These are phyloP conservation scores for Epizoanthus illoricatus DNA, from an alignment of 92 coral and sea anemone species.

Conservation along the genomic window DNA sequence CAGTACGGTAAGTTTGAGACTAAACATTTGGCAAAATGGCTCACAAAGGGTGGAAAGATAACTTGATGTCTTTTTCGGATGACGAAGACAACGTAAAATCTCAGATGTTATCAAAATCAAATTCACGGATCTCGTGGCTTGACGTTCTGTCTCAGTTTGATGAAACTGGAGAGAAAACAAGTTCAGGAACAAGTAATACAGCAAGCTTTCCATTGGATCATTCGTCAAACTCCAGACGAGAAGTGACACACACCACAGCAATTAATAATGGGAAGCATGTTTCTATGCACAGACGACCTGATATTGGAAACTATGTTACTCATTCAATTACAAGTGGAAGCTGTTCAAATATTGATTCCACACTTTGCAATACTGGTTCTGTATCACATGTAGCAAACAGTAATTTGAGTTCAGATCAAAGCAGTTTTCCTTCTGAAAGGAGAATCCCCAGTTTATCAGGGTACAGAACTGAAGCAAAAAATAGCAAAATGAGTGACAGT, in stretches of 20 bases:
- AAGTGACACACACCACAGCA: not conserved
- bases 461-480: not conserved
- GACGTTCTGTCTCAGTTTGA: slow-evolving; percentile 65
- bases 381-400: not conserved
- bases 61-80: slow-evolving; percentile 75
- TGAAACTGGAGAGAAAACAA: not conserved
- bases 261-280: not conserved
- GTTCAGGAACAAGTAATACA: not conserved
- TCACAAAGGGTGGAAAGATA: slow-evolving; percentile 32
- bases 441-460: not conserved
- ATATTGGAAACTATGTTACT: not conserved
- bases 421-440: not conserved
- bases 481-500: not conserved
- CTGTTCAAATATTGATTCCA: not conserved
- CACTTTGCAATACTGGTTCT: not conserved
- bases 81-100: slow-evolving; percentile 59
- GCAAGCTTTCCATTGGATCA: not conserved
- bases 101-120: slow-evolving; percentile 20
- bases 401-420: not conserved
- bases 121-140: slow-evolving; percentile 57
- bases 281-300: not conserved
- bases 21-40: slow-evolving; percentile 32
- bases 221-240: not conserved
- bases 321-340: slow-evolving; percentile 9
- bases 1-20: not conserved